A percentile compares a stretch with the other conserved stretches of the same genome.
These are phyloP conservation scores for Sinocyclocheilus anshuiensis DNA, from an alignment of 2,113 vertebrate species.

Conservation along the genomic window DNA sequence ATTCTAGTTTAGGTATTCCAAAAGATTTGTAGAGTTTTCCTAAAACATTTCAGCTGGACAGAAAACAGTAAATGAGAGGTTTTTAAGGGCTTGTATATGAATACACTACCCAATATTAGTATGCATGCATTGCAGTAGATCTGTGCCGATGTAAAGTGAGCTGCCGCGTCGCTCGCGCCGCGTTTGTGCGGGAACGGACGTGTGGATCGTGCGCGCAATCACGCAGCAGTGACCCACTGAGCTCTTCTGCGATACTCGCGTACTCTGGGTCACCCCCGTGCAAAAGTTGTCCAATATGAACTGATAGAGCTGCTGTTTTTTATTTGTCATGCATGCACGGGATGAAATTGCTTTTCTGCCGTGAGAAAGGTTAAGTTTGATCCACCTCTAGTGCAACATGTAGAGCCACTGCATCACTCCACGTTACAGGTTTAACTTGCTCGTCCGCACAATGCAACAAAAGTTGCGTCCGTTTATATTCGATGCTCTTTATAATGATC, in stretches of 20 bases:
- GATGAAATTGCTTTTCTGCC: not conserved
- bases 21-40: not conserved
- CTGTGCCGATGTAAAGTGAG: constrained; percentile 61
- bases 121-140: not conserved
- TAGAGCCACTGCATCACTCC: constrained; percentile 53
- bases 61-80: too few species aligned
- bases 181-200: not conserved
- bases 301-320: not conserved
- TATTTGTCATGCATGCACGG: not conserved
- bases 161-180: too few species aligned
- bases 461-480: not conserved
- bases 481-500: not conserved
- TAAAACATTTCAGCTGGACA: not conserved
- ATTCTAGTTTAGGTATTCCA: not conserved
- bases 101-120: not conserved
- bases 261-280: constrained; percentile 63
- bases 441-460: not conserved
- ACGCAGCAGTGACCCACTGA: constrained; percentile 62
- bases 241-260: constrained; percentile 71
- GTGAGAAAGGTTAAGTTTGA: constrained; percentile 6
- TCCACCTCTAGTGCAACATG: constrained; percentile 28
- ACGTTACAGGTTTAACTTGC: constrained; percentile 35
- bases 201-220: constrained; percentile 79
- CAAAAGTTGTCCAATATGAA: not conserved
- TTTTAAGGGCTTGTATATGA: not conserved